Percentiles rank a stretch among this genome's conserved stretches.
Evolutionary conservation across 2,113 vertebrate species (phyloP).

Genomic region (Penelope pileata): DNA sequence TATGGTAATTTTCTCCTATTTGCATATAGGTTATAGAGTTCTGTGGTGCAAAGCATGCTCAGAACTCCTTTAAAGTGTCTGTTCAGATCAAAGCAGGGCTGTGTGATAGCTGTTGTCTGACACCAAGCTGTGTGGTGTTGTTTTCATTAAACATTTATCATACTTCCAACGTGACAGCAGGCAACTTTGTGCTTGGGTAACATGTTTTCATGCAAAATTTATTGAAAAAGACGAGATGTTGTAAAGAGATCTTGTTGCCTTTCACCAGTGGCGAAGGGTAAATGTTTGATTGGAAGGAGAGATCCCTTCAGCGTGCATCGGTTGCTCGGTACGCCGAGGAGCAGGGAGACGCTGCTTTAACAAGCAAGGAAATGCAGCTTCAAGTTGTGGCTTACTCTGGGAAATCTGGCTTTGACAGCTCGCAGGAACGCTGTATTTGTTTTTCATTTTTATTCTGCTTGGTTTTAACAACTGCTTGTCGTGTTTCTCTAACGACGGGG

Average conservation of each 20-base stretch:
- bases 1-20: constrained; percentile 83
- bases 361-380: neutral
- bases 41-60: constrained; percentile 72
- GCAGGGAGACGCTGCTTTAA: neutral
- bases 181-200: constrained; percentile 87
- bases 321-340: neutral
- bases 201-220: constrained; percentile 97
- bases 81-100: constrained; percentile 89
- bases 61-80: constrained; percentile 82
- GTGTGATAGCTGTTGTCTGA: constrained; percentile 88
- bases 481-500: accelerated
- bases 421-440: accelerated
- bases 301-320: constrained; percentile 16
- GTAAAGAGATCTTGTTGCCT: constrained; percentile 89
- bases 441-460: neutral
- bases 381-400: neutral
- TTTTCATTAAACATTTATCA: constrained; percentile 99
- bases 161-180: constrained; percentile 93
- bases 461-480: neutral
- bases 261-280: constrained; percentile 87
- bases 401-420: neutral
- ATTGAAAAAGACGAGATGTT: constrained; percentile 88
- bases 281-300: constrained; percentile 78
- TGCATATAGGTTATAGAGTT: constrained; percentile 87
- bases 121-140: constrained; percentile 91